Percentiles rank a stretch among this genome's conserved stretches.
These are phyloP conservation scores for Aleadryas rufinucha DNA, from an alignment of 2,113 vertebrate genomes.

Conservation along the genomic window DNA sequence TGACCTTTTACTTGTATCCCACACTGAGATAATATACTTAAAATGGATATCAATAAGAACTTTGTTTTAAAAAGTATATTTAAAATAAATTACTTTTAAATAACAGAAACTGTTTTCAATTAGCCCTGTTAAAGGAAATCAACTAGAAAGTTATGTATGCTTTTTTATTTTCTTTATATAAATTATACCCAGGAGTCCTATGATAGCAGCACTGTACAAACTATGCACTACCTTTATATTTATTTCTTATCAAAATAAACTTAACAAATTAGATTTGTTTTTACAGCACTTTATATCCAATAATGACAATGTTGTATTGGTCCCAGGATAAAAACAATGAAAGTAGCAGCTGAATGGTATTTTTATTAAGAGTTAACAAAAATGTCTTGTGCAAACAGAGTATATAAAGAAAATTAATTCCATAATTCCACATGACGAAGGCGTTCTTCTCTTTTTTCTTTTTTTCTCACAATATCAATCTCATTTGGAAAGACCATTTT, in stretches of 20 bases:
- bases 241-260: slow-evolving; percentile 73
- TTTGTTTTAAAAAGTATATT: slow-evolving; percentile 73
- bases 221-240: slow-evolving; percentile 67
- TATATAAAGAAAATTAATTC: slow-evolving; percentile 62
- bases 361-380: slow-evolving; percentile 68
- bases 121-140: slow-evolving; percentile 66
- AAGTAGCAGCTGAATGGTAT: slow-evolving; percentile 59
- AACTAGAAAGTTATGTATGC: slow-evolving; percentile 66
- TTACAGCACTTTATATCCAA: slow-evolving; percentile 68
- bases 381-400: slow-evolving; percentile 59
- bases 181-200: slow-evolving; percentile 68
- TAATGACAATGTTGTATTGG: slow-evolving; percentile 63
- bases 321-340: slow-evolving; percentile 66
- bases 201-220: slow-evolving; percentile 60
- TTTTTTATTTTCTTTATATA: slow-evolving; percentile 70
- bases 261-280: slow-evolving; percentile 70
- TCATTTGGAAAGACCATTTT: slow-evolving; percentile 47
- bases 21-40: slow-evolving; percentile 74
- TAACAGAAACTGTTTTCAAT: slow-evolving; percentile 76
- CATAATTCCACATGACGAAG: slow-evolving; percentile 58
- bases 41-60: slow-evolving; percentile 74
- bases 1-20: slow-evolving; percentile 80
- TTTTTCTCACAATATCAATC: slow-evolving; percentile 52
- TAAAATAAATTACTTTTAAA: slow-evolving; percentile 75
- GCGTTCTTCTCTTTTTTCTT: slow-evolving; percentile 17